These are phyloP conservation scores for Aethes cnicana DNA, from an alignment of 2,888 invertebrate genomes.

Conservation along the genomic window DNA sequence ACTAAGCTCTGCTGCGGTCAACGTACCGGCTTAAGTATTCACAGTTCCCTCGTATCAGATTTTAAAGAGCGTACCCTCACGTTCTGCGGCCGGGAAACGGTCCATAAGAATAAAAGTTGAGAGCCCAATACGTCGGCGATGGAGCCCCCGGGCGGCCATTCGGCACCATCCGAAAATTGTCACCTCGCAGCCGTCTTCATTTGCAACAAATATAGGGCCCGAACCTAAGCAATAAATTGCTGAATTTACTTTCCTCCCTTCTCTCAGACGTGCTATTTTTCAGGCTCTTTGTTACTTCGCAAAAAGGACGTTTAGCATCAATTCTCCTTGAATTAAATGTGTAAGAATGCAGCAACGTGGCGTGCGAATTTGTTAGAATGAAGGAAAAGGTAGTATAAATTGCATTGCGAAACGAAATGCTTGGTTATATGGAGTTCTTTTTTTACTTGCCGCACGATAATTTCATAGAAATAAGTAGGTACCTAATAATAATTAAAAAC, in stretches of 20 bases:
- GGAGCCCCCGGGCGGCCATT: slow-evolving; percentile 68
- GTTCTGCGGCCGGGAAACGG: slow-evolving; percentile 34
- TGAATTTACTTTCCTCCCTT: slow-evolving; percentile 71
- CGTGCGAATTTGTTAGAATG: slow-evolving; percentile 17
- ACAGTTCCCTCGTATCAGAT: slow-evolving; percentile 4
- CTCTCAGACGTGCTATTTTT: slow-evolving; percentile 73
- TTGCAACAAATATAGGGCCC: slow-evolving; percentile 77
- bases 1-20: too few species aligned
- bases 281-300: slow-evolving; percentile 69
- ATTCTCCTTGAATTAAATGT: slow-evolving; percentile 51
- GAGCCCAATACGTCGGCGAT: slow-evolving; percentile 46
- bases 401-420: background rate
- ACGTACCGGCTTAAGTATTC: background rate
- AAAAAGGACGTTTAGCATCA: slow-evolving; percentile 66
- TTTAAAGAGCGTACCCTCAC: slow-evolving; percentile 18
- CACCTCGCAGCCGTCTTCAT: slow-evolving; percentile 77
- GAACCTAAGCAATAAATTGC: slow-evolving; percentile 72
- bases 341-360: slow-evolving; percentile 26
- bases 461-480: too few species aligned
- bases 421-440: too few species aligned
- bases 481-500: too few species aligned
- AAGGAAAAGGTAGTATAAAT: background rate
- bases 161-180: slow-evolving; percentile 71
- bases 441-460: too few species aligned
- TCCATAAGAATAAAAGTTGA: slow-evolving; percentile 57